Evolutionary conservation across 2,797 vertebrate genomes (phyloP).

Genomic region (Arrhamphus sclerolepis): DNA sequence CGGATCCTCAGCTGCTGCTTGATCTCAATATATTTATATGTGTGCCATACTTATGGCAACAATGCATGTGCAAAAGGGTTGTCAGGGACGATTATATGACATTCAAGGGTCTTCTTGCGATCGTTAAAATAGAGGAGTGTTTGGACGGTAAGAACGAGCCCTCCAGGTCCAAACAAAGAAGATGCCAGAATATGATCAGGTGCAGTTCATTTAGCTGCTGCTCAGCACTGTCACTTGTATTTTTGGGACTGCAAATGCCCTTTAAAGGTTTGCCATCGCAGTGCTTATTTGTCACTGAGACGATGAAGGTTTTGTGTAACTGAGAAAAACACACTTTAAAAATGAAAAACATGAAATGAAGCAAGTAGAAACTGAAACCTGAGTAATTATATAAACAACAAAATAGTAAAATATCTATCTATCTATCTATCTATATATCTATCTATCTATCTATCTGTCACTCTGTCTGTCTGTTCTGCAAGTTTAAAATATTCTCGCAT

Average conservation of each 20-base stretch:
- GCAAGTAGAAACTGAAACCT: background rate
- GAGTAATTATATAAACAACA: background rate
- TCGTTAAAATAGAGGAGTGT: constrained; percentile 2
- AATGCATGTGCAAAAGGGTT: constrained; percentile 61
- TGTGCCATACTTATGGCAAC: constrained; percentile 68
- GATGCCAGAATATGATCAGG: background rate
- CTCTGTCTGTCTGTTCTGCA: background rate
- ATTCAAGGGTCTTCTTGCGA: constrained; percentile 11
- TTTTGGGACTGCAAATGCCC: no score
- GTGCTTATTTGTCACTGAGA: no score
- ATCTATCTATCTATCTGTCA: constrained; percentile 27
- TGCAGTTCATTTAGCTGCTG: background rate
- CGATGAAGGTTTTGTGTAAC: no score
- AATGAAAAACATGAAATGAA: background rate
- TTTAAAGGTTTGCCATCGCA: no score
- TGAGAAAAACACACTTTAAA: background rate
- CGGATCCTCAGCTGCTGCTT: constrained; percentile 75
- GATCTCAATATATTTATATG: constrained; percentile 78
- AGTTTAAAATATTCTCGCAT: no score
- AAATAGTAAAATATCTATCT: constrained; percentile 7
- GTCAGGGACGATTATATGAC: constrained; percentile 51
- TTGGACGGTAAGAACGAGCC: background rate
- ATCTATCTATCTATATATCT: constrained; percentile 27
- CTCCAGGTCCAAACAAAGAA: constrained; percentile 11
- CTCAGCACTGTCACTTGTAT: background rate